These are phyloP conservation scores for Kobus ellipsiprymnus DNA, from an alignment of 2,113 vertebrate species.

Conservation along the genomic window DNA sequence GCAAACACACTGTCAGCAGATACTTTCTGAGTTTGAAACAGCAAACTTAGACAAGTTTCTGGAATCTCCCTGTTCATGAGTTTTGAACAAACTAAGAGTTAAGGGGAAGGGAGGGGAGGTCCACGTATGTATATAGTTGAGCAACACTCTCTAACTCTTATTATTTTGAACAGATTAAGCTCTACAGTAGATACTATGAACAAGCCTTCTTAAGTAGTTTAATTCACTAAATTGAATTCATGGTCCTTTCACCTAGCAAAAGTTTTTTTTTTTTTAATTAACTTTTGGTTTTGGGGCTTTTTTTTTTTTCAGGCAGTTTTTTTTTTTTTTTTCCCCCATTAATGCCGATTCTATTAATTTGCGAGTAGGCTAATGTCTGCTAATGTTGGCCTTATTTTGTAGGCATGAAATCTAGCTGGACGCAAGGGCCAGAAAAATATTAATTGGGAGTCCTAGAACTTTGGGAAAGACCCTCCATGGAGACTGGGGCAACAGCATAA, in stretches of 20 bases:
- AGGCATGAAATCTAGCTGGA: not conserved
- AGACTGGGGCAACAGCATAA: not conserved
- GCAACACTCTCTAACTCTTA: not conserved
- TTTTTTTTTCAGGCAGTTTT: not conserved
- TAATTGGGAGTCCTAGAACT: not conserved
- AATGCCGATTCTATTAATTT: not conserved
- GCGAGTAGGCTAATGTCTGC: not conserved
- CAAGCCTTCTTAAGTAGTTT: not conserved
- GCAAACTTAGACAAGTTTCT: not conserved
- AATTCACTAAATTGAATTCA: not conserved
- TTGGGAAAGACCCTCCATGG: not conserved
- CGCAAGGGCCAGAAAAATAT: not conserved
- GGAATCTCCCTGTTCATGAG: not conserved
- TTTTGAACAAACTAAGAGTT: not conserved
- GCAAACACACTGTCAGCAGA: not conserved
- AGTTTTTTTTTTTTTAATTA: not conserved
- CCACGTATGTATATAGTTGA: not conserved
- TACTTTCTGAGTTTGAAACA: not conserved
- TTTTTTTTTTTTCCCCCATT: not conserved
- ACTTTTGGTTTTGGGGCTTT: not conserved
- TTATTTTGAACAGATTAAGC: not conserved
- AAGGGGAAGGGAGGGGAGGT: no score
- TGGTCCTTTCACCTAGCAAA: not conserved
- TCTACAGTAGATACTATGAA: conserved; percentile 1
- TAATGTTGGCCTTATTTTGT: not conserved